Conservation (phyloP, 2,113 vertebrate genomes). For the Pseudopipra pipra region DNA sequence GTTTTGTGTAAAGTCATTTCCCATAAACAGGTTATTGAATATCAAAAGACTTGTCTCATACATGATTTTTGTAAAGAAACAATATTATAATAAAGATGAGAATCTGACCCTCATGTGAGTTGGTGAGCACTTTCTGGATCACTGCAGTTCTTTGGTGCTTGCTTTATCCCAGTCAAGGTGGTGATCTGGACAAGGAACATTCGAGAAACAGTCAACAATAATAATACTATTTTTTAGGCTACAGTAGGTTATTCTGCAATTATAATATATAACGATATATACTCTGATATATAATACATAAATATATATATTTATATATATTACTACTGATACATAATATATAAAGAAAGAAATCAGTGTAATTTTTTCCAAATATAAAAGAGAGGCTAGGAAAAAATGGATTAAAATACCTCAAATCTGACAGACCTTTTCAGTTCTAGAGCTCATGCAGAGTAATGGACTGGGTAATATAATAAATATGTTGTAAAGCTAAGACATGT, state of each 20-base stretch:
- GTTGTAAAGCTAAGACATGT: not conserved
- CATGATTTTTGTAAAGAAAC: constrained; percentile 24
- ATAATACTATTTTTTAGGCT: not conserved
- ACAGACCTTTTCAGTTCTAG: not conserved
- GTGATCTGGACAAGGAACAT: not conserved
- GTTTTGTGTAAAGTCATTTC: constrained; percentile 60
- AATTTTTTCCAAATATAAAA: not conserved
- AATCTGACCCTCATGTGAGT: not conserved
- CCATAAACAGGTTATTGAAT: constrained; percentile 56
- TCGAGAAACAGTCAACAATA: not conserved
- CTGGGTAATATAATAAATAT: not conserved
- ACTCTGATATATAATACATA: not conserved
- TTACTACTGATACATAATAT: not conserved
- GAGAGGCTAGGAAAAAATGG: not conserved
- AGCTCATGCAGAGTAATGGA: not conserved
- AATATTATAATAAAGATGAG: constrained; percentile 22
- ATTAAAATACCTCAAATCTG: not conserved
- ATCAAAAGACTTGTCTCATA: constrained; percentile 58
- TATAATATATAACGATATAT: not conserved
- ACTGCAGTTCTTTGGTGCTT: not conserved
- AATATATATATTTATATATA: not conserved
- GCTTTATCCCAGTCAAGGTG: not conserved
- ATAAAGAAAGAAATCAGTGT: not conserved
- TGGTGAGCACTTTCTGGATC: not conserved
- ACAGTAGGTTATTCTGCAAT: not conserved